phyloP scores from a whole-genome alignment of 2,113 vertebrate species.

The Cichladusa arquata region DNA sequence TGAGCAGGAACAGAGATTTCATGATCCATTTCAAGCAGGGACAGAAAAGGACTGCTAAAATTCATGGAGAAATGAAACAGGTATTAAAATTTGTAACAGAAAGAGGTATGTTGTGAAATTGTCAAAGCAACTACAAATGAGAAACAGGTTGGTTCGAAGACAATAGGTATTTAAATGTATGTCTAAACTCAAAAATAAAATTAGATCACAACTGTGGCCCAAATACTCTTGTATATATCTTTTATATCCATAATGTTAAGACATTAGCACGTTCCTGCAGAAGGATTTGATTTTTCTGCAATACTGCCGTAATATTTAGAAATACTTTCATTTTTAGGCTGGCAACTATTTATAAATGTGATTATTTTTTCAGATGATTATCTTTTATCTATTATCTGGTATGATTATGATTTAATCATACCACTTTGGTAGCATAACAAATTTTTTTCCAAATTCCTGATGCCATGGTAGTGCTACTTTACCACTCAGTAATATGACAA shows the following conservation, averaged over 20 bases:
- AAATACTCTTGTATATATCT: neutral
- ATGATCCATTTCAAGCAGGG: neutral
- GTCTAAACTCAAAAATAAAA: neutral
- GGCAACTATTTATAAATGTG: neutral
- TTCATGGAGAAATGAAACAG: neutral
- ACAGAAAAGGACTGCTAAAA: neutral
- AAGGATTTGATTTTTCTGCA: neutral
- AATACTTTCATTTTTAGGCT: neutral
- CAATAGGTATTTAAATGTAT: neutral
- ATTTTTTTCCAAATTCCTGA: neutral
- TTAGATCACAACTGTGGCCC: neutral
- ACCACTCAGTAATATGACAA: neutral
- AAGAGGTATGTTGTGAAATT: neutral
- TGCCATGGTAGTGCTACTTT: neutral
- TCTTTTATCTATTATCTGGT: too few relatives aligned
- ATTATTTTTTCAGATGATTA: neutral
- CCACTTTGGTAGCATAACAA: neutral
- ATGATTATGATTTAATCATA: neutral
- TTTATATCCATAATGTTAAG: neutral
- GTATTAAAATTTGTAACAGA: neutral
- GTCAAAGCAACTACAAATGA: neutral
- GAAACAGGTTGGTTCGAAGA: neutral
- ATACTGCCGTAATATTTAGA: neutral
- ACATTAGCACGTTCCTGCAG: neutral
- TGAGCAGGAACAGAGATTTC: neutral